Evolutionary conservation across 2,888 invertebrate species (phyloP).

Genomic region (Antitype chi): DNA sequence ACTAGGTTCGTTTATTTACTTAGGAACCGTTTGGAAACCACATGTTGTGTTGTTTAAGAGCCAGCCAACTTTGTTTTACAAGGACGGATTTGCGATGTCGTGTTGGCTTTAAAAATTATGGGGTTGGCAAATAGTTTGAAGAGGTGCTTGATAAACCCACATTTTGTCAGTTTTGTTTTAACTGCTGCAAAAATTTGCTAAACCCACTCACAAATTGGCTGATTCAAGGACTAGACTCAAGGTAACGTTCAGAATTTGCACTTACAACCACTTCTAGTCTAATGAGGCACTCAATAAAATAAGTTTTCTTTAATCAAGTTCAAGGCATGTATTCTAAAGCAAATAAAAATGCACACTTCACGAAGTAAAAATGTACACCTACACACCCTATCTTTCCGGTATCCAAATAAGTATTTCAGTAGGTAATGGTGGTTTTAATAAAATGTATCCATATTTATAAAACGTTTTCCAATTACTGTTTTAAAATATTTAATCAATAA

Average conservation of each 20-base stretch:
- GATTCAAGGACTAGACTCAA: neutral
- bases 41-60: constrained; percentile 72
- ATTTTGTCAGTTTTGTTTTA: neutral
- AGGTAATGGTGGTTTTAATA: neutral
- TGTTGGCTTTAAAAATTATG: constrained; percentile 35
- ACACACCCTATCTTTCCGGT: neutral
- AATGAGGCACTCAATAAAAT: neutral
- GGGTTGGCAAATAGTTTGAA: constrained; percentile 2
- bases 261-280: neutral
- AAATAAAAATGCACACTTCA: neutral
- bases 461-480: neutral
- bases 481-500: constrained; percentile 19
- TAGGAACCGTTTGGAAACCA: constrained; percentile 75
- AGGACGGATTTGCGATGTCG: constrained; percentile 35
- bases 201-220: neutral
- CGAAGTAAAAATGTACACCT: neutral
- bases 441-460: neutral
- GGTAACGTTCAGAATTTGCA: too few relatives aligned
- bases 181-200: neutral
- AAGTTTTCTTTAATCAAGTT: neutral
- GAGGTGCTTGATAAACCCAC: neutral
- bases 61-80: constrained; percentile 52
- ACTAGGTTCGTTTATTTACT: constrained; percentile 76
- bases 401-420: constrained; percentile 2
- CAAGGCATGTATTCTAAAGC: neutral